phyloP scores from a whole-genome alignment of 2,888 invertebrate species.

The Vandiemenella viatica region DNA sequence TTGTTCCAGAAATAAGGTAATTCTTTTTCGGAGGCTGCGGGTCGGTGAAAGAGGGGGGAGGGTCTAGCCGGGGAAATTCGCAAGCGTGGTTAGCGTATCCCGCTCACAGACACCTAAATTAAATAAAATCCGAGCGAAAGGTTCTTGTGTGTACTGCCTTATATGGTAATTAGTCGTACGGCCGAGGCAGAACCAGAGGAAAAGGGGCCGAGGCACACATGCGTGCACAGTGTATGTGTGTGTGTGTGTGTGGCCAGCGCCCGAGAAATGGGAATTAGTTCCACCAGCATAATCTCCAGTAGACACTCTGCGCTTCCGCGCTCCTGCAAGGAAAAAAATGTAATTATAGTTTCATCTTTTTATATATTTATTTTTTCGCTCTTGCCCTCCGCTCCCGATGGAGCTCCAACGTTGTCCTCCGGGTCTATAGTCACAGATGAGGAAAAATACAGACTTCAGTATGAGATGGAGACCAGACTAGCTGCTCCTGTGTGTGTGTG shows the following conservation, averaged over 20 bases:
- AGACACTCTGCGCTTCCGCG: no score
- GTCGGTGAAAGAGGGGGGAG: not conserved
- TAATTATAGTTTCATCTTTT: not conserved
- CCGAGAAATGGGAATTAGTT: not conserved
- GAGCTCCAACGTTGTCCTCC: not conserved
- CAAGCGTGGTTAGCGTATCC: not conserved
- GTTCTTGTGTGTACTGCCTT: not conserved
- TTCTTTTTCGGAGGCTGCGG: not conserved
- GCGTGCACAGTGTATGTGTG: no score
- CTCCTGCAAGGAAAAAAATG: not conserved
- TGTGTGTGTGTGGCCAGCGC: no score
- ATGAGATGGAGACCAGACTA: no score
- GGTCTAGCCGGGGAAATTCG: not conserved
- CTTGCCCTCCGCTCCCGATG: no score
- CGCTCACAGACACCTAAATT: not conserved
- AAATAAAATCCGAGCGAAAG: not conserved
- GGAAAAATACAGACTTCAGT: not conserved
- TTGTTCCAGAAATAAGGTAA: not conserved
- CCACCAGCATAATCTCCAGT: not conserved
- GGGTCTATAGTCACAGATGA: not conserved
- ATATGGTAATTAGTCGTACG: not conserved
- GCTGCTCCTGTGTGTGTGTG: no score
- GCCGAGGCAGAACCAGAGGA: no score
- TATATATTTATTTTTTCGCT: not conserved
- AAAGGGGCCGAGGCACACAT: not conserved